Conservation (phyloP, 2,113 vertebrate genomes). For the Choloepus hoffmanni region DNA sequence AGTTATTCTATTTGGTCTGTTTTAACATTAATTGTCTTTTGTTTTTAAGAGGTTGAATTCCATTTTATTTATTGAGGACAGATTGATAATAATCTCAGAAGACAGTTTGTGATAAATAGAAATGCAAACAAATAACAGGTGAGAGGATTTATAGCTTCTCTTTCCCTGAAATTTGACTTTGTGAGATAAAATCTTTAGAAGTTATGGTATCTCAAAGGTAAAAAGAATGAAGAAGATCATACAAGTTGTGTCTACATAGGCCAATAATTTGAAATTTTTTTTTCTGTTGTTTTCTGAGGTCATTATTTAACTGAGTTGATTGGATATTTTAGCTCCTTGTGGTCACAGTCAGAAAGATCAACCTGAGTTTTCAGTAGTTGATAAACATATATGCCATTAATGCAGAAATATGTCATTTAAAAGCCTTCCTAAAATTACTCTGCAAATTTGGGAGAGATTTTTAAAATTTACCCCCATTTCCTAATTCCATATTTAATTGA, state of each 20-base stretch:
- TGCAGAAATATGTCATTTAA: conserved; percentile 34
- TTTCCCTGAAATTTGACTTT: conserved; percentile 31
- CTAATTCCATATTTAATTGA: conserved; percentile 29
- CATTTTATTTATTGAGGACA: not conserved
- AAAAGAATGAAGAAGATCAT: not conserved
- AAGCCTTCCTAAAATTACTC: conserved; percentile 7
- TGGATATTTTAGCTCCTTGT: not conserved
- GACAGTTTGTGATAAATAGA: not conserved
- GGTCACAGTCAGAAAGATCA: not conserved
- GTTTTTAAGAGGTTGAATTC: not conserved
- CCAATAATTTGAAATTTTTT: not conserved
- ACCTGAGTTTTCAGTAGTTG: not conserved
- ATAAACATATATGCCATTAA: not conserved
- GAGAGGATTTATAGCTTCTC: not conserved
- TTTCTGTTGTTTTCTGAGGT: not conserved
- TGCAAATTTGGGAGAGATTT: not conserved
- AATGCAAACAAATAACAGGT: not conserved
- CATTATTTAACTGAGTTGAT: not conserved
- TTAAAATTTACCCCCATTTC: not conserved
- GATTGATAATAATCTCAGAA: not conserved
- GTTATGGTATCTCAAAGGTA: not conserved
- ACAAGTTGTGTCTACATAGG: not conserved
- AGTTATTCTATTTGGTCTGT: conserved; percentile 21
- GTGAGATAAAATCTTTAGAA: not conserved
- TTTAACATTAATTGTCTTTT: conserved; percentile 35